These are phyloP conservation scores for Oryzias celebensis DNA, from an alignment of 2,113 vertebrate genomes.

Conservation along the genomic window DNA sequence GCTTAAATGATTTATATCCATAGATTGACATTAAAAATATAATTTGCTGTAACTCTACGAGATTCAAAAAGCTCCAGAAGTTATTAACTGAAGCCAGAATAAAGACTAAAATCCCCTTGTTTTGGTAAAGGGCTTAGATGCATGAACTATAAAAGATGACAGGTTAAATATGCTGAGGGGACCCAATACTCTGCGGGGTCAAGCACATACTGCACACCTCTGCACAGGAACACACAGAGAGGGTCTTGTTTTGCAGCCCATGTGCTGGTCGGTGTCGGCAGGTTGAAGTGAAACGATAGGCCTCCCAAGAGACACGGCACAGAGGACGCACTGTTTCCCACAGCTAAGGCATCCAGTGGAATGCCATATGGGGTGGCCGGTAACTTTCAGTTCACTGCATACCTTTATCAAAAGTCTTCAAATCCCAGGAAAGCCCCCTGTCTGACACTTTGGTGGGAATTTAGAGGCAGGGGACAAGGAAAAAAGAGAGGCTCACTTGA, in stretches of 20 bases:
- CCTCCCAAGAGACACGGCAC: slow-evolving; percentile 63
- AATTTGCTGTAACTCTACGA: too few relatives aligned
- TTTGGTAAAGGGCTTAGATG: slow-evolving; percentile 50
- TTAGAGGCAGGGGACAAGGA: slow-evolving; percentile 18
- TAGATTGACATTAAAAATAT: too few relatives aligned
- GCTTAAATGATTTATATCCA: too few relatives aligned
- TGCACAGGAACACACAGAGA: slow-evolving; percentile 60
- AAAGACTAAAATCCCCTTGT: slow-evolving; percentile 10
- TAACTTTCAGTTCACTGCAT: slow-evolving; percentile 68
- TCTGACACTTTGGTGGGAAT: slow-evolving; percentile 58
- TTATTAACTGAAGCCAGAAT: neutral
- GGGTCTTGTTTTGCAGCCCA: slow-evolving; percentile 63
- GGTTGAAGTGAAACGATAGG: slow-evolving; percentile 66
- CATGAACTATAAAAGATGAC: slow-evolving; percentile 44
- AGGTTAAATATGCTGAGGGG: slow-evolving; percentile 54
- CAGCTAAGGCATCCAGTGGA: slow-evolving; percentile 62
- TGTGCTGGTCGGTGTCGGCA: slow-evolving; percentile 51
- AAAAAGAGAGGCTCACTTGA: slow-evolving; percentile 24
- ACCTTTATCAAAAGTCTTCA: slow-evolving; percentile 68
- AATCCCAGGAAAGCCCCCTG: slow-evolving; percentile 53
- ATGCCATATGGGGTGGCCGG: slow-evolving; percentile 68
- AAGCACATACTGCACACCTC: slow-evolving; percentile 55
- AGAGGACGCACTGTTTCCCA: slow-evolving; percentile 71
- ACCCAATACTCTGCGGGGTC: slow-evolving; percentile 43
- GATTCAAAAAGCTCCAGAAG: too few relatives aligned